These are phyloP conservation scores for Drosophila tani DNA, from an alignment of 1,140 invertebrate species.

Conservation along the genomic window DNA sequence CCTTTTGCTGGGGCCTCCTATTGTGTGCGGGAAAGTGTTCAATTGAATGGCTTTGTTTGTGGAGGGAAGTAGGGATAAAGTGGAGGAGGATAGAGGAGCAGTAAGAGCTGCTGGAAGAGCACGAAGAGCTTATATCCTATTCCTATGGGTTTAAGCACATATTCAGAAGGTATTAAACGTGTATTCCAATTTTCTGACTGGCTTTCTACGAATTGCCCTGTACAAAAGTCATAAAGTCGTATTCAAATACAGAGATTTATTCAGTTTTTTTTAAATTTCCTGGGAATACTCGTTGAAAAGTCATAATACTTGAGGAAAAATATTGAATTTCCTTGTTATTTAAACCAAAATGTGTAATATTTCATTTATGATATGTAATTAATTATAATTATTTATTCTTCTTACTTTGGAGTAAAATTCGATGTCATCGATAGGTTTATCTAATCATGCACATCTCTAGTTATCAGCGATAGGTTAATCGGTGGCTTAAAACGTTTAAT, in stretches of 20 bases:
- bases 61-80: background rate
- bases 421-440: too few species aligned
- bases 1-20: conserved; percentile 8
- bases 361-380: too few species aligned
- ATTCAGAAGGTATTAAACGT: background rate
- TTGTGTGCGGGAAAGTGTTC: conserved; percentile 29
- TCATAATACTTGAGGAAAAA: background rate
- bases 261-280: background rate
- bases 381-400: too few species aligned
- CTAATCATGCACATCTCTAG: too few species aligned
- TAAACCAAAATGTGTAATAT: too few species aligned
- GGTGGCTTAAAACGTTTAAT: too few species aligned
- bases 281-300: too few species aligned
- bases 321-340: background rate
- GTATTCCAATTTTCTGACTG: too few species aligned
- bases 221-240: background rate
- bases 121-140: background rate
- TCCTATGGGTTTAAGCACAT: background rate
- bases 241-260: background rate
- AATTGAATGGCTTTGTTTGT: conserved; percentile 6
- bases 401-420: too few species aligned
- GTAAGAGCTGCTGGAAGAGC: background rate
- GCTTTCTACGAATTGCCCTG: too few species aligned
- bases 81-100: background rate
- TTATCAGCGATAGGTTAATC: too few species aligned